Evolutionary conservation across 2,797 vertebrate genomes (phyloP).

Genomic region (Xerus rutilus): DNA sequence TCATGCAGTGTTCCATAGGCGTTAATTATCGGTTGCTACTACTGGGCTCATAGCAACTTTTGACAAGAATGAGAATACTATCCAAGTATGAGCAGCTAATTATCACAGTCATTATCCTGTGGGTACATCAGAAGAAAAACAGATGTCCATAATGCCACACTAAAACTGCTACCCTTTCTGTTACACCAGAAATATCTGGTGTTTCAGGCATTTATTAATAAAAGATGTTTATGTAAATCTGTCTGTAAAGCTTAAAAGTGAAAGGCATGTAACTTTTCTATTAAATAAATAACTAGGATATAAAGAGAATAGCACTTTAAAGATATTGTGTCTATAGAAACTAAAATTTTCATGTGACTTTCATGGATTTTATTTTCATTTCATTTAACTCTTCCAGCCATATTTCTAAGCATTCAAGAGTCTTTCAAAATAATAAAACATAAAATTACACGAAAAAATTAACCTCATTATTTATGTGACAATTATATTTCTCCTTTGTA

Average conservation of each 20-base stretch:
- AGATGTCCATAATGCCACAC: neutral
- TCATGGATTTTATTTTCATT: neutral
- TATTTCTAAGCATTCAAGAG: neutral
- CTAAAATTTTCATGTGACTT: neutral
- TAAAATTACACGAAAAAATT: neutral
- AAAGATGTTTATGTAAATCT: neutral
- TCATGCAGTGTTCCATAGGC: neutral
- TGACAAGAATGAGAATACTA: slow-evolving; percentile 35
- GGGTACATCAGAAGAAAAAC: slow-evolving; percentile 19
- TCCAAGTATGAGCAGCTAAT: slow-evolving; percentile 59
- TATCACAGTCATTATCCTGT: slow-evolving; percentile 54
- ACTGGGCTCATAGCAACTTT: slow-evolving; percentile 27
- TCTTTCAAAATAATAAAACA: neutral
- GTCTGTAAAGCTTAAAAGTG: neutral
- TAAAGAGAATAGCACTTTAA: neutral
- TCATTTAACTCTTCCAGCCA: neutral
- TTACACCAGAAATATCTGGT: neutral
- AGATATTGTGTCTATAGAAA: neutral
- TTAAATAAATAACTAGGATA: neutral
- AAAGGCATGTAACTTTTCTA: neutral
- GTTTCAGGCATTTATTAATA: neutral
- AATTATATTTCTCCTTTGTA: neutral
- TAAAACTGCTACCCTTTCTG: neutral
- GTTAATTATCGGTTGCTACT: slow-evolving; percentile 58
- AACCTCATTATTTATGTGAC: neutral